phyloP scores from a whole-genome alignment of 2,888 invertebrate genomes.

The Clusia tigrina region DNA sequence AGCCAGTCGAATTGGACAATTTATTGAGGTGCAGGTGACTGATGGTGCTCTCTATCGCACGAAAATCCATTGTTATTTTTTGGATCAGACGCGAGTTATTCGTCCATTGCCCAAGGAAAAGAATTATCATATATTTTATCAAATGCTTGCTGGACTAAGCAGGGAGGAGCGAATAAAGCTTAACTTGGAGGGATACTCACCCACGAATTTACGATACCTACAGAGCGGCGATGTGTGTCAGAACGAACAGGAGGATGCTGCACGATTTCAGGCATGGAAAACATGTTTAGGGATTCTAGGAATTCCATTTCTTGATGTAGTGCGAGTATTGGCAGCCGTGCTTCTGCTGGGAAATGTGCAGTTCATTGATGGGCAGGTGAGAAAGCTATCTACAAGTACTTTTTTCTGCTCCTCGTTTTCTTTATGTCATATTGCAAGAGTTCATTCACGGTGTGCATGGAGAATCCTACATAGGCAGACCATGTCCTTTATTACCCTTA shows the following conservation, averaged over 20 bases:
- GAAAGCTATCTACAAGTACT: conserved; percentile 28
- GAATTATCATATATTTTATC: conserved; percentile 97
- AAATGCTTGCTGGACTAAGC: conserved; percentile 89
- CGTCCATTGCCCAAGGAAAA: conserved; percentile 85
- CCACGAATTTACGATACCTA: conserved; percentile 83
- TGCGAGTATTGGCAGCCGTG: conserved; percentile 89
- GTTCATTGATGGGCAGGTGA: conserved; percentile 78
- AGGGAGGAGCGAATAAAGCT: conserved; percentile 86
- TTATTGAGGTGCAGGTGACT: conserved; percentile 95
- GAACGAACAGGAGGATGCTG: conserved; percentile 76
- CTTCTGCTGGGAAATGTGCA: conserved; percentile 90
- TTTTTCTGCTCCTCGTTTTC: neutral
- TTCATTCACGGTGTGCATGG: too few relatives aligned
- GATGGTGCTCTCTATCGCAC: conserved; percentile 94
- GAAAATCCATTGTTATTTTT: conserved; percentile 94
- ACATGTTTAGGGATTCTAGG: conserved; percentile 88
- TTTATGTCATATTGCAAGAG: neutral
- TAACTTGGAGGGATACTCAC: conserved; percentile 85
- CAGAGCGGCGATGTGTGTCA: conserved; percentile 77
- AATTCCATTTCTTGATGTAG: conserved; percentile 93
- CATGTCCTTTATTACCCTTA: too few relatives aligned
- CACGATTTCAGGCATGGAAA: conserved; percentile 91
- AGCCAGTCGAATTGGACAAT: conserved; percentile 94
- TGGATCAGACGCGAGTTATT: conserved; percentile 92
- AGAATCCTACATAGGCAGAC: too few relatives aligned